Evolutionary conservation across 2,888 invertebrate species (phyloP), one percentile per base, ranked within the genome.

Genomic region (Drosophila falleni): DNA sequence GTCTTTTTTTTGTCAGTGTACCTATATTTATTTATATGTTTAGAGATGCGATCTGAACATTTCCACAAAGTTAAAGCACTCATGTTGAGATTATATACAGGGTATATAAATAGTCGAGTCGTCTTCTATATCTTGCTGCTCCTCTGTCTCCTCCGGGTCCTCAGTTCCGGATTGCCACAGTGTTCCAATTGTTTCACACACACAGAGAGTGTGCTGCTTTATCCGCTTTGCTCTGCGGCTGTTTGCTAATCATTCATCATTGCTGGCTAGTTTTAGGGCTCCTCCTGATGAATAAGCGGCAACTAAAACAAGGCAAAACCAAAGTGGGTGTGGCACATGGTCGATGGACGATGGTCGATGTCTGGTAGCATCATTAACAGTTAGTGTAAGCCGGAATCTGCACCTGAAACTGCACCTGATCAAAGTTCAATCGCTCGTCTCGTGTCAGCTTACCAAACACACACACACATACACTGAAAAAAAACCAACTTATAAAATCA

Each of bases 171-270:
- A 26, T 53, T 13, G 13, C 33, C 35, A 35, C 19, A 50, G 46
- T 26, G 19, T n/a, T 13, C 26, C 46, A 26, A 6, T 50, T 15
- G 31, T 11, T 5, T 2, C 42, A 42, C 42, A 42, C 44, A 23
- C 42, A 42, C 42, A 42, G 23, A 23, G 23, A 39, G 44, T 33
- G 23, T 42, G 60, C 31, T 19, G 33, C 35, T 66, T 78, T 74
- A 76, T 64, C 78, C 64, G 72, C 62, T 77, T 76, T 72, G 58
- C 42, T 61, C 67, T 44, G 62, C 53, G 42, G 60, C 67, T 82
- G 80, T 78, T 76, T 78, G 81, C 80, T 71, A 78, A 74, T 78
- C 82, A 82, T 82, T 78, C 81, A 82, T 82, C 85, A 82, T 82
- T 67, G 61, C 60, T 16, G 62, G 64, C 65, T 46, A 44, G 72